Percentiles rank a stretch among this genome's conserved stretches.
Evolutionary conservation across 2,888 invertebrate species (phyloP).

Genomic region (Lissocephala sabroskyi): DNA sequence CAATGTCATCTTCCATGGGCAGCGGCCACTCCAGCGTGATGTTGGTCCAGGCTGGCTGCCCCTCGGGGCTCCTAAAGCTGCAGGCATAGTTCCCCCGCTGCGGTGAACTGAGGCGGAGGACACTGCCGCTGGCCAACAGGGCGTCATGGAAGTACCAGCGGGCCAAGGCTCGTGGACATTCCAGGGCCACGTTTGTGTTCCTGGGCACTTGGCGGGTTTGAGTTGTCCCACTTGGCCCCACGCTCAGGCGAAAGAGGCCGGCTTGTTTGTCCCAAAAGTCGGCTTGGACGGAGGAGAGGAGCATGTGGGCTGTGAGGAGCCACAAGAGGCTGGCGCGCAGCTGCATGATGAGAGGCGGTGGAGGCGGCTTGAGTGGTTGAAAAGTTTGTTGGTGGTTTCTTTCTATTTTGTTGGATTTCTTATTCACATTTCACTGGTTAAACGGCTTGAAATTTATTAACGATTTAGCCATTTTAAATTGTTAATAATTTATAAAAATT

Average conservation of each 20-base stretch:
- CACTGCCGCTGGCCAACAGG: constrained; percentile 18
- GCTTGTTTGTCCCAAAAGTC: constrained; percentile 1
- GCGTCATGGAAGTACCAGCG: constrained; percentile 49
- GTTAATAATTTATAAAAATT: constrained; percentile 38
- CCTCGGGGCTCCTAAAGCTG: constrained; percentile 59
- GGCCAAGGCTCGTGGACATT: constrained; percentile 23
- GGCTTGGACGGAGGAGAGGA: too few relatives aligned
- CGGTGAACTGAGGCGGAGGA: constrained; percentile 27
- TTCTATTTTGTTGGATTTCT: too few relatives aligned
- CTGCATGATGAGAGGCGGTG: too few relatives aligned
- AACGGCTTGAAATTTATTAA: too few relatives aligned
- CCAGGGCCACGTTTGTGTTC: constrained; percentile 22
- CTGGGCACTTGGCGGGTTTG: constrained; percentile 26
- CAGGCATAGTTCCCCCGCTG: constrained; percentile 67
- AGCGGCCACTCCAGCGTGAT: constrained; percentile 53
- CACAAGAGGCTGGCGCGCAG: too few relatives aligned
- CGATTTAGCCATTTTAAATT: too few relatives aligned
- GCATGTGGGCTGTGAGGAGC: too few relatives aligned
- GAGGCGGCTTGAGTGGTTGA: too few relatives aligned
- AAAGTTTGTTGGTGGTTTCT: too few relatives aligned
- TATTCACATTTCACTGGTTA: too few relatives aligned
- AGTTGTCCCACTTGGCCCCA: background rate
- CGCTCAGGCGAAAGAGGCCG: background rate
- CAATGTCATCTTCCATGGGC: constrained; percentile 34
- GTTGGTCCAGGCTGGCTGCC: constrained; percentile 55